Conservation (phyloP, 2,113 vertebrate genomes). For the Ursus arctos region DNA sequence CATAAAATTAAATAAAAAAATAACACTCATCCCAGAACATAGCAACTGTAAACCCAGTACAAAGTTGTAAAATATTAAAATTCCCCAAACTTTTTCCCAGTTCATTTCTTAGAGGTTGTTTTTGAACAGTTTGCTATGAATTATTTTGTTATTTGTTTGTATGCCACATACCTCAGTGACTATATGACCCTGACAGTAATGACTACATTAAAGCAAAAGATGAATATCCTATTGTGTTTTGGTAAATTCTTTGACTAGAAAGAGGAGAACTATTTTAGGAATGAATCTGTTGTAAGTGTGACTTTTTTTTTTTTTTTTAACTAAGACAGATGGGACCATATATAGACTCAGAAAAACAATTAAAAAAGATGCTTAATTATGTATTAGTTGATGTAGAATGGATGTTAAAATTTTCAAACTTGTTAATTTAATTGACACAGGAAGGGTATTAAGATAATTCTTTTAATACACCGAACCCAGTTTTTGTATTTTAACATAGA, state of each 20-base stretch:
- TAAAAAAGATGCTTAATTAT: background rate
- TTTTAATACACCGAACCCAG: background rate
- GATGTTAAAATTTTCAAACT: background rate
- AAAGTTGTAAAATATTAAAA: background rate
- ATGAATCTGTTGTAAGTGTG: conserved; percentile 15
- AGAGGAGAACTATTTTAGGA: background rate
- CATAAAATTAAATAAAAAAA: background rate
- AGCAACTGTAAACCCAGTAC: background rate
- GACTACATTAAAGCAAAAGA: conserved; percentile 2
- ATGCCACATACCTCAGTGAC: background rate
- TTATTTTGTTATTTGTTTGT: conserved; percentile 33
- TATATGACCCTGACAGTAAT: background rate
- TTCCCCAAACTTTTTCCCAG: background rate
- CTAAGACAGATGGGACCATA: background rate
- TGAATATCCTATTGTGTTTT: background rate
- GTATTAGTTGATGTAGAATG: background rate
- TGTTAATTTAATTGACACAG: background rate
- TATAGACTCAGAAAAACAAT: background rate
- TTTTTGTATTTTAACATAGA: conserved; percentile 26
- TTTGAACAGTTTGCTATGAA: background rate
- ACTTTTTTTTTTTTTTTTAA: conserved; percentile 24
- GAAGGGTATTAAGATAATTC: background rate
- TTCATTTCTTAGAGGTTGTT: background rate
- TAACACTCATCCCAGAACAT: background rate
- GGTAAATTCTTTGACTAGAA: conserved; percentile 19